Evolutionary conservation across 2,797 vertebrate species (phyloP).

Genomic region (Crocodylus rhombifer): DNA sequence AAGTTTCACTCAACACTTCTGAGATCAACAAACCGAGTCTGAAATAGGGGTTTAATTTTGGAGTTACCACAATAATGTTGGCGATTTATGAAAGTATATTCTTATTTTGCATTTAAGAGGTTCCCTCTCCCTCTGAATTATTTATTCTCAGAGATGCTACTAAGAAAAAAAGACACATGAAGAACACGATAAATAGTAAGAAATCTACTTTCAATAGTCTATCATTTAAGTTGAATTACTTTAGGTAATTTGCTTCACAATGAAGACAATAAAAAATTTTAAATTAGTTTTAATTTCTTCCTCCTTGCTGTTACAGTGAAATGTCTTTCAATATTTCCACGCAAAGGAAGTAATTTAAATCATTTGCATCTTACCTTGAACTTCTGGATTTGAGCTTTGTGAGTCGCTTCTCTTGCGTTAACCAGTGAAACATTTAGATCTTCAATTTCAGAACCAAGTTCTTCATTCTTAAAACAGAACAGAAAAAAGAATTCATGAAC

Average conservation of each 20-base stretch:
- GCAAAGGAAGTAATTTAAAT: background rate
- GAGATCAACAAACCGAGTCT: background rate
- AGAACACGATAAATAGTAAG: background rate
- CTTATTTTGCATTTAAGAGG: background rate
- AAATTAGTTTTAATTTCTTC: background rate
- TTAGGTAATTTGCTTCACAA: background rate
- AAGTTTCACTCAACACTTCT: background rate
- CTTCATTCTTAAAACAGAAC: slow-evolving; percentile 85
- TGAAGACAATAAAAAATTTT: background rate
- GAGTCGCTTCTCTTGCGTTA: slow-evolving; percentile 87
- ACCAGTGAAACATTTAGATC: slow-evolving; percentile 86
- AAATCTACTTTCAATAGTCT: background rate
- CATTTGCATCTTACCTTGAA: slow-evolving; percentile 83
- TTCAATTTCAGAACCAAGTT: slow-evolving; percentile 90
- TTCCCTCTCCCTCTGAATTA: background rate
- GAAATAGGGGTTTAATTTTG: background rate
- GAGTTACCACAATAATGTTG: background rate
- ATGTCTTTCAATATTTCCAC: no score
- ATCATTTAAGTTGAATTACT: slow-evolving; percentile 28
- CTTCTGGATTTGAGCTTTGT: slow-evolving; percentile 88
- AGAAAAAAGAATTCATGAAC: background rate
- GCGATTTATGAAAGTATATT: background rate
- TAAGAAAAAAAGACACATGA: background rate
- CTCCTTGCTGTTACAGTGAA: background rate
- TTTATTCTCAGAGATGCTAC: background rate